A percentile compares a stretch with the other conserved stretches of the same genome.
Conservation (phyloP, 92 coral and sea anemone genomes). For the Phenganax subtilis region DNA sequence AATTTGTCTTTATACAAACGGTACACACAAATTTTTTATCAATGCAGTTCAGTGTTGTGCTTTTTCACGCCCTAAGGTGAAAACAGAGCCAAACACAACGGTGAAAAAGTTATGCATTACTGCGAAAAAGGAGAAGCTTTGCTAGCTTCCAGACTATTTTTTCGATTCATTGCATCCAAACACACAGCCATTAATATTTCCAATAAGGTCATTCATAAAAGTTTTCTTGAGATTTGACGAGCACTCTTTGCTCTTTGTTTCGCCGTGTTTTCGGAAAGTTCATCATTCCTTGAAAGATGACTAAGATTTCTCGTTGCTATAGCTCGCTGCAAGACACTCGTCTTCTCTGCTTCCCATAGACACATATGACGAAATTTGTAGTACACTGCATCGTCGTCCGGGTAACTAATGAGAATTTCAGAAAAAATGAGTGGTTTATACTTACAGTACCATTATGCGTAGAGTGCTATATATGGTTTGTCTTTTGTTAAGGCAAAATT, state of each 20-base stretch:
- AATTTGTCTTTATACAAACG: too few relatives aligned
- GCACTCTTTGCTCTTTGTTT: conserved; percentile 37
- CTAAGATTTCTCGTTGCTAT: conserved; percentile 28
- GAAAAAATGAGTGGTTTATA: not conserved
- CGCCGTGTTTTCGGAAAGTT: conserved; percentile 20
- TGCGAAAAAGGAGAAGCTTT: not conserved
- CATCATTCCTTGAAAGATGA: conserved; percentile 17
- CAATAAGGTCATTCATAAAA: conserved; percentile 13
- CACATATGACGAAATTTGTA: conserved; percentile 27
- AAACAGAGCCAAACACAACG: too few relatives aligned
- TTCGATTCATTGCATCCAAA: too few relatives aligned
- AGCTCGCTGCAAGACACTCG: conserved; percentile 24
- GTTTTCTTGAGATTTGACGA: conserved; percentile 19
- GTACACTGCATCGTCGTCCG: conserved; percentile 35
- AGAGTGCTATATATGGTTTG: not conserved
- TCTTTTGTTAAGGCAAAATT: not conserved
- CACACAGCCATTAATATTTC: conserved; percentile 49
- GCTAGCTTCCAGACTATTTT: not conserved
- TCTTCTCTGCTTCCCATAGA: conserved; percentile 31
- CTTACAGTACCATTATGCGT: not conserved
- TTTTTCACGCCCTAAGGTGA: too few relatives aligned
- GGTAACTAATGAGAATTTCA: conserved; percentile 17
- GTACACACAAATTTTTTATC: too few relatives aligned
- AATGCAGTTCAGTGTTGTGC: too few relatives aligned
- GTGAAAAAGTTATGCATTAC: too few relatives aligned